Evolutionary conservation across 2,888 invertebrate genomes (phyloP).

Genomic region (Actias luna): DNA sequence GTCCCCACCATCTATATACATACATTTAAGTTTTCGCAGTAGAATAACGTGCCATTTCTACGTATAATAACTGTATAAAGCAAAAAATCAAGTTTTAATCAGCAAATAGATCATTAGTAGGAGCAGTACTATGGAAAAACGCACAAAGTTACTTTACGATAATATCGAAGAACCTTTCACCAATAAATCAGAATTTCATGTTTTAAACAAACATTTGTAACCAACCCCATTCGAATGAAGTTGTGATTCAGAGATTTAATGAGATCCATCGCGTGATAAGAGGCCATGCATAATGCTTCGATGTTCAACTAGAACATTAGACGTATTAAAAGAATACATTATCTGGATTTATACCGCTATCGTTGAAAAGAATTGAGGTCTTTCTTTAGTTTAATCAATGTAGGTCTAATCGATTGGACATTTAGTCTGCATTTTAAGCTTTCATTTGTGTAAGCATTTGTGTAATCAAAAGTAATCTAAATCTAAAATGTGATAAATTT

Average conservation of each 20-base stretch:
- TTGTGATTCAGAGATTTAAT: constrained; percentile 5
- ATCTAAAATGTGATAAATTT: neutral
- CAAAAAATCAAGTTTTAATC: too few species aligned
- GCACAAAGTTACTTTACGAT: neutral
- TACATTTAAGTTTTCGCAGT: too few species aligned
- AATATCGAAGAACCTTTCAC: neutral
- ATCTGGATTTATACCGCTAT: constrained; percentile 17
- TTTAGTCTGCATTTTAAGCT: neutral
- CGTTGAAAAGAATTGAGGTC: constrained; percentile 13
- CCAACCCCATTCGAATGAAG: constrained; percentile 5
- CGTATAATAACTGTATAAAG: too few species aligned
- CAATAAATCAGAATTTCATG: neutral
- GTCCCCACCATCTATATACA: too few species aligned
- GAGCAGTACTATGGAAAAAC: too few species aligned
- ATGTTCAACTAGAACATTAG: constrained; percentile 25
- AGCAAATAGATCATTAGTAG: too few species aligned
- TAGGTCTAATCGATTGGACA: neutral
- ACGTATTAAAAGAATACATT: constrained; percentile 36
- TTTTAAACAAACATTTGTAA: neutral
- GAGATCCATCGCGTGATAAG: constrained; percentile 33
- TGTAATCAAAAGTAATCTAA: neutral
- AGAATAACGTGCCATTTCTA: too few species aligned
- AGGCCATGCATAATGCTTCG: constrained; percentile 28
- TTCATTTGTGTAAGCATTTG: neutral
- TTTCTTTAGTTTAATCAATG: constrained; percentile 10